A percentile compares a stretch with the other conserved stretches of the same genome.
Conservation (phyloP, 2,797 vertebrate genomes). For the Xiphophorus birchmanni region DNA sequence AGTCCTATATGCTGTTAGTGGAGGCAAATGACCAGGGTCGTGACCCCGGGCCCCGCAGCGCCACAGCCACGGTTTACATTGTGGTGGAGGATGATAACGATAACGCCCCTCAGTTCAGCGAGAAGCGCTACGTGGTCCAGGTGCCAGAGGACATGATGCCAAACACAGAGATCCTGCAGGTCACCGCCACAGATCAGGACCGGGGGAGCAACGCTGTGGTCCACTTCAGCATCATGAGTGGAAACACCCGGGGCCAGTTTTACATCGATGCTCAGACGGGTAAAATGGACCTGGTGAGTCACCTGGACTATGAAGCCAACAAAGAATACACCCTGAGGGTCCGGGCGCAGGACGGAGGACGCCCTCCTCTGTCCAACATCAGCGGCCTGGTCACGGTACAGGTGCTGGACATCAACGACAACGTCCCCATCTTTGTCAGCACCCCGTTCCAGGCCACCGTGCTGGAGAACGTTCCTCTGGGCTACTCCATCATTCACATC, state of each 20-base stretch:
- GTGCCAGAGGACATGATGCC: constrained; percentile 89
- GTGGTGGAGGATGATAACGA: constrained; percentile 95
- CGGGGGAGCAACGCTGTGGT: constrained; percentile 90
- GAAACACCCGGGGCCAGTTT: constrained; percentile 94
- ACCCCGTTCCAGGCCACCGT: constrained; percentile 95
- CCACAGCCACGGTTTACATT: constrained; percentile 89
- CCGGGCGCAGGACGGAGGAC: constrained; percentile 92
- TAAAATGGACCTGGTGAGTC: constrained; percentile 90
- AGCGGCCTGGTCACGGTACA: constrained; percentile 92
- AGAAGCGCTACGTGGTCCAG: constrained; percentile 91
- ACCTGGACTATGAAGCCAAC: constrained; percentile 91
- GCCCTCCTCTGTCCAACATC: constrained; percentile 93
- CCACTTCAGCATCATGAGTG: constrained; percentile 97
- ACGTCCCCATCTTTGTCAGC: constrained; percentile 95
- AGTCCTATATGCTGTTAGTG: constrained; percentile 87
- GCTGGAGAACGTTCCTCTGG: constrained; percentile 91
- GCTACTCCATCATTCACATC: constrained; percentile 93
- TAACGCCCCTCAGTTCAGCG: constrained; percentile 92
- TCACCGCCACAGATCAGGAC: constrained; percentile 90
- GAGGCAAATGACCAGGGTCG: constrained; percentile 93
- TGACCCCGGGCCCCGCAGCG: constrained; percentile 89
- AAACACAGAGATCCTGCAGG: constrained; percentile 86
- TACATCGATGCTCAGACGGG: constrained; percentile 95
- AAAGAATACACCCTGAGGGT: constrained; percentile 93
- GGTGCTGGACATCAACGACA: constrained; percentile 94